Base-by-base conservation (phyloP, 2,888 invertebrate genomes). In the Cosmia trapezina region DNA sequence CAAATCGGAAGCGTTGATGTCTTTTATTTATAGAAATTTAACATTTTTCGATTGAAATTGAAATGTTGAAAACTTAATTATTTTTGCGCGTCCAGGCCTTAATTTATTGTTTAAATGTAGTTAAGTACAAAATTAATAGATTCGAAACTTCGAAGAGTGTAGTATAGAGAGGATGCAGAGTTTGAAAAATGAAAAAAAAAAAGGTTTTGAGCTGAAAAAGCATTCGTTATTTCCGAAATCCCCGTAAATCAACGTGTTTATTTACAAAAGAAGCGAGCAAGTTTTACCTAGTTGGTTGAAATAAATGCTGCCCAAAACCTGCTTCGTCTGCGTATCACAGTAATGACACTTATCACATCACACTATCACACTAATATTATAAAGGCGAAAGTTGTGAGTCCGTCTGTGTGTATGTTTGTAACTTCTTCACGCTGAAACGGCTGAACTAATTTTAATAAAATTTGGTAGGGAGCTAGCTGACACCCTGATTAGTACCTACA, bases 1-100 rank as follows among this genome's bases (percentile, higher is more conserved):
- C 17, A 56, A 76, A 70, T 65, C 28, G 45, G 77, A 82, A 84
- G 87, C 93, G 92, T 93, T 92, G 92, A 92, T 90, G 91, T 93
- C 92, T 93, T 92, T 92, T 93, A 75, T 87, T 57, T 76, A 80
- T 86, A 83, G 76, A 76, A 76, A 74, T 60, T 41, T 37, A 62
- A 51, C 28, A 61, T 73, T 77, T 68, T 49, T 61, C 41, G 28
- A 53, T 51, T 60, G 7, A 63, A 81, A 49, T 65, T 37, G 37
- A 70, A 66, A 65, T 49, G 33, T 59, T 64, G 14, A 49, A 19
- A 5, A n/a, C 9, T 74, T 43, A 19, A 43, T n/a, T 47, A n/a
- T 62, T 57, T 41, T 28, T 12, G n/a, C 8, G 22, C n/a, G n/a
- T 37, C 37, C 6, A 37, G 37, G 37, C 37, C 37, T 4, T 37